Percentiles rank a stretch among this genome's conserved stretches.
Conservation (phyloP, 2,797 vertebrate species). For the Ptychobarbus kaznakovi region DNA sequence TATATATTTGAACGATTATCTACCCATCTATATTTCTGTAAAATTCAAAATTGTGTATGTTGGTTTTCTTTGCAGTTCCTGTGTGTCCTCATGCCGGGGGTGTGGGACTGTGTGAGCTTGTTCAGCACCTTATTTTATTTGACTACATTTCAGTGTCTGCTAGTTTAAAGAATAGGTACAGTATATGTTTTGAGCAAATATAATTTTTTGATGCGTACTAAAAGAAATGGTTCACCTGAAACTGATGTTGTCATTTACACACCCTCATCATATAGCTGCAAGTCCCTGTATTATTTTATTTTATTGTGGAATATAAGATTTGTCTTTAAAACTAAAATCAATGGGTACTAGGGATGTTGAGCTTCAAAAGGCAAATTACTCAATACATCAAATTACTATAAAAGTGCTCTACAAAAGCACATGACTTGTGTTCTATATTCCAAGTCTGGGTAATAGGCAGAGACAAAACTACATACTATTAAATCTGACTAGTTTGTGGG, state of each 20-base stretch:
- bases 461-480: background rate
- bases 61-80: conserved; percentile 73
- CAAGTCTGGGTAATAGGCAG: background rate
- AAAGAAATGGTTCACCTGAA: background rate
- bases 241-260: background rate
- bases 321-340: background rate
- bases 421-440: background rate
- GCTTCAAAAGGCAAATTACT: background rate
- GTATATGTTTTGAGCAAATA: background rate
- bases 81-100: conserved; percentile 87
- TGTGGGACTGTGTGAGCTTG: conserved; percentile 84
- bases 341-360: background rate
- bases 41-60: background rate
- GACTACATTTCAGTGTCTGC: conserved; percentile 81
- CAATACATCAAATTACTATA: background rate
- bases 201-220: background rate
- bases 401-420: background rate
- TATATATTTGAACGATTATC: too few species aligned
- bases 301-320: background rate
- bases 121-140: conserved; percentile 85
- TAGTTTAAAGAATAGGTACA: conserved; percentile 77
- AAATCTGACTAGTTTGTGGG: background rate
- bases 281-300: background rate
- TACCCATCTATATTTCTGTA: background rate
- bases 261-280: background rate